Evolutionary conservation across 2,113 vertebrate genomes (phyloP).

Genomic region (rabbit (Oryctolagus cuniculus)): mOryCun1.1 NC_091445.1:88407001-88407500

Average conservation of each 20-base stretch:
- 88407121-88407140: conserved; percentile 8
- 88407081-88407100: conserved; percentile 26
- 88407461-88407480: conserved; percentile 70
- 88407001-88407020: conserved; percentile 43
- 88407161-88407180: conserved; percentile 60
- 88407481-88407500: conserved; percentile 42
- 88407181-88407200: conserved; percentile 8
- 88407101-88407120: not conserved
- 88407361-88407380: conserved; percentile 9
- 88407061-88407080: conserved; percentile 39
- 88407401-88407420: conserved; percentile 14
- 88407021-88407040: conserved; percentile 34
- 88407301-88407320: conserved; percentile 65
- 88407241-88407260: conserved; percentile 53
- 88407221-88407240: conserved; percentile 45
- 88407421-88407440: conserved; percentile 66
- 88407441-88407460: conserved; percentile 49
- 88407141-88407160: conserved; percentile 64
- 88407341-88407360: conserved; percentile 41
- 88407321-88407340: conserved; percentile 48
- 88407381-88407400: conserved; percentile 67
- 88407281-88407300: conserved; percentile 64
- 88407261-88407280: conserved; percentile 9
- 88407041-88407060: conserved; percentile 48
- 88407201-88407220: not conserved